Percentiles rank a stretch among this genome's conserved stretches.
These are phyloP conservation scores for Philonicus albiceps DNA, from an alignment of 2,888 invertebrate species.

Conservation along the genomic window DNA sequence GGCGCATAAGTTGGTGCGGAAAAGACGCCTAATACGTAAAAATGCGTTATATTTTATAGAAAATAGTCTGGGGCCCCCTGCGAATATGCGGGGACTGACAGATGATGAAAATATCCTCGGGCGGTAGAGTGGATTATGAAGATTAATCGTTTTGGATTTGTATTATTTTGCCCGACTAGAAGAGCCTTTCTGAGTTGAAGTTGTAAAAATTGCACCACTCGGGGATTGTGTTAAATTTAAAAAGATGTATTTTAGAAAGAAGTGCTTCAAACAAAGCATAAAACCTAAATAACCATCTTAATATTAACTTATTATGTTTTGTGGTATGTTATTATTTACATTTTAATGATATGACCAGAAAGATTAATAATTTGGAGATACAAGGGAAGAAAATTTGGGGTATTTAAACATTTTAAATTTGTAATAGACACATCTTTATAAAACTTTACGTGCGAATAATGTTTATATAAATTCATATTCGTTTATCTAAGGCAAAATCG, in stretches of 20 bases:
- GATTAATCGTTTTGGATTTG: conserved; percentile 47
- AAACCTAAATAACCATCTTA: too few relatives aligned
- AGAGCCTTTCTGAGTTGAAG: neutral
- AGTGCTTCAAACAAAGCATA: neutral
- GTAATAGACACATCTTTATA: too few relatives aligned
- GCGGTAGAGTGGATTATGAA: conserved; percentile 47
- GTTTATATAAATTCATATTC: too few relatives aligned
- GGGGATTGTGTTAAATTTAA: neutral
- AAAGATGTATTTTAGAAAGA: neutral
- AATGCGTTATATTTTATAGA: neutral
- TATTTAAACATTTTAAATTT: too few relatives aligned
- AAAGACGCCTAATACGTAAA: neutral
- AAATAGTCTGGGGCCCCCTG: neutral
- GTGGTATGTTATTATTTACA: too few relatives aligned
- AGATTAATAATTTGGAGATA: too few relatives aligned
- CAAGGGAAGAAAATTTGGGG: too few relatives aligned
- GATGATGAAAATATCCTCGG: conserved; percentile 47
- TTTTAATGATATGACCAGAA: too few relatives aligned
- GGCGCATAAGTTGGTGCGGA: neutral
- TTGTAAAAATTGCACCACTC: neutral
- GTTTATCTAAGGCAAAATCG: too few relatives aligned
- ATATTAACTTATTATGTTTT: too few relatives aligned
- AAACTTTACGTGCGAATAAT: too few relatives aligned
- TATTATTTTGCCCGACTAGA: neutral
- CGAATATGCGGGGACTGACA: conserved; percentile 42